Conservation (phyloP, 2,113 vertebrate genomes). For the Paracanthobrama guichenoti region DNA sequence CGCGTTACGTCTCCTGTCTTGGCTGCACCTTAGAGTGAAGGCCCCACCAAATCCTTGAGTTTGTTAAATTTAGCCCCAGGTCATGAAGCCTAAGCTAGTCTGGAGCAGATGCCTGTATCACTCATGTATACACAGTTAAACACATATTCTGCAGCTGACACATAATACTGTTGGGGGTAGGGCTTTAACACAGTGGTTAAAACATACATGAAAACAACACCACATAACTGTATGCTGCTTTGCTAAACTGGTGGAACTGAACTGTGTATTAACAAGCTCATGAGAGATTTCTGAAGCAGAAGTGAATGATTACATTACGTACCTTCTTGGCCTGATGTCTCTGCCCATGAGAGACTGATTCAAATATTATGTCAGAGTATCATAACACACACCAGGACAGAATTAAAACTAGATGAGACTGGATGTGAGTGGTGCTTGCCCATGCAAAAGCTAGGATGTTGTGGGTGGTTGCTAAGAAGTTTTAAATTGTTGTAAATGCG, state of each 20-base stretch:
- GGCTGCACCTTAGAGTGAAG: conserved; percentile 7
- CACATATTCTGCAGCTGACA: conserved; percentile 17
- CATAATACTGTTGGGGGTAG: background rate
- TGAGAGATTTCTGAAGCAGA: conserved; percentile 22
- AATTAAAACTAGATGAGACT: background rate
- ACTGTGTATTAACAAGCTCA: conserved; percentile 23
- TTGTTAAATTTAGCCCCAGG: conserved; percentile 36
- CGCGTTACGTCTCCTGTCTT: conserved; percentile 9
- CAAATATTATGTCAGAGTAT: conserved; percentile 11
- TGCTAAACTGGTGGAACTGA: background rate
- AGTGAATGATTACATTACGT: background rate
- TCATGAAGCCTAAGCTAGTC: background rate
- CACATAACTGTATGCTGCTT: background rate
- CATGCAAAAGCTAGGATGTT: background rate
- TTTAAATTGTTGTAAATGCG: background rate
- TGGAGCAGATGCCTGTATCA: conserved; percentile 32
- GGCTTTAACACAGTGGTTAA: background rate
- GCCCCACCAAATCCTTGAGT: conserved; percentile 17
- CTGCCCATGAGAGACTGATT: background rate
- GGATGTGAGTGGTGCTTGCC: background rate
- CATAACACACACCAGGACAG: background rate
- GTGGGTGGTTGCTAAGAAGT: background rate
- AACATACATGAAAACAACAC: background rate
- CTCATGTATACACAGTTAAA: conserved; percentile 19
- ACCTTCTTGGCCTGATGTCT: background rate